These are phyloP conservation scores for Pheosia gnoma DNA, from an alignment of 2,888 invertebrate species.

Conservation along the genomic window DNA sequence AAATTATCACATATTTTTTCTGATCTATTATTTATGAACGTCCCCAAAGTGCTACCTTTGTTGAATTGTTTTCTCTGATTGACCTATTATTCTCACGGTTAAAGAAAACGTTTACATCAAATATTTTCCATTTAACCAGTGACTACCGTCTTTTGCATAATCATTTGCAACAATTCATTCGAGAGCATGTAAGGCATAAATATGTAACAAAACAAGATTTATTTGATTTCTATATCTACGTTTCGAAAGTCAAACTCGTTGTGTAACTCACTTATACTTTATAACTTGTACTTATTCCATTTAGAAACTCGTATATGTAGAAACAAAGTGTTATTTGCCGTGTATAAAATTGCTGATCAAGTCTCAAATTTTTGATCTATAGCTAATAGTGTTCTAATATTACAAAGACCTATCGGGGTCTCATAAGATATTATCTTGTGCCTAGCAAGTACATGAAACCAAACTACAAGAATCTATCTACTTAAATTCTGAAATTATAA, in stretches of 20 bases:
- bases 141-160: conserved; percentile 2
- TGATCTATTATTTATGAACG: too few species aligned
- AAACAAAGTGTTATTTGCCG: conserved; percentile 17
- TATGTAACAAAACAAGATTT: conserved; percentile 5
- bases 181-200: neutral
- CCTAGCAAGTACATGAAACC: too few species aligned
- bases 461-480: too few species aligned
- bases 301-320: conserved; percentile 20
- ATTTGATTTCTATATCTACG: conserved; percentile 10
- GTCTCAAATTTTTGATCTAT: neutral
- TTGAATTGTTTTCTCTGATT: neutral
- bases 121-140: neutral
- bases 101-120: neutral
- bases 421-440: too few species aligned
- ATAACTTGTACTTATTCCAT: conserved; percentile 23
- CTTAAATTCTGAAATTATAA: neutral
- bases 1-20: too few species aligned
- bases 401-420: too few species aligned
- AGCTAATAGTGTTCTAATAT: too few species aligned
- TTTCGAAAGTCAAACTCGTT: conserved; percentile 24
- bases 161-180: conserved; percentile 12
- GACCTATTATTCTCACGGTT: neutral
- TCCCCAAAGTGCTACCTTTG: too few species aligned
- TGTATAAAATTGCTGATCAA: conserved; percentile 7
- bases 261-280: conserved; percentile 22